Percentiles rank a stretch among this genome's conserved stretches.
Conservation (phyloP, 2,113 vertebrate species). For the Heloderma charlesbogerti region DNA sequence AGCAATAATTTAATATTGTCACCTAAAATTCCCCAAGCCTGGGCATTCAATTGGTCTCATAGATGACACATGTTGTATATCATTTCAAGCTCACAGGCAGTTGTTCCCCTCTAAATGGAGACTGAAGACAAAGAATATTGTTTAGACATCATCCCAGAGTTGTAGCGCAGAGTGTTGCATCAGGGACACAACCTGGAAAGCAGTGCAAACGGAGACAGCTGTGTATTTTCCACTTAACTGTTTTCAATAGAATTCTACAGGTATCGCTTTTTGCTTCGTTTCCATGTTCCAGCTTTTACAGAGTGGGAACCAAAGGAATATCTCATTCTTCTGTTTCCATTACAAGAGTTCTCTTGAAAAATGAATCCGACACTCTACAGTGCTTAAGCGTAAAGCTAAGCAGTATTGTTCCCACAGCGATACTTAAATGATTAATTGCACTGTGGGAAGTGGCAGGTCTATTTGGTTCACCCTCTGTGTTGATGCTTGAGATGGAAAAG, state of each 20-base stretch:
- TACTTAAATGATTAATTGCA: not conserved
- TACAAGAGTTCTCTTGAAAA: not conserved
- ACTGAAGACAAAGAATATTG: not conserved
- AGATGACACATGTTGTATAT: fast-evolving
- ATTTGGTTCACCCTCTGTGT: not conserved
- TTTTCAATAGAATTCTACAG: constrained; percentile 3
- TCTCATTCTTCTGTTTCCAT: constrained; percentile 8
- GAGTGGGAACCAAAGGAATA: not conserved
- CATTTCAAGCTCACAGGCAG: not conserved
- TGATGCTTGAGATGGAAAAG: not conserved
- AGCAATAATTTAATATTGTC: constrained; percentile 8
- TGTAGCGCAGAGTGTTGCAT: not conserved
- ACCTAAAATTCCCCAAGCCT: constrained; percentile 12
- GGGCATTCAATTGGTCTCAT: not conserved
- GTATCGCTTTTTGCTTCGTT: not conserved
- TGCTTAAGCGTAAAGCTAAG: not conserved
- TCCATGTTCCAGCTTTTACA: not conserved
- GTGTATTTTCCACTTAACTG: not conserved
- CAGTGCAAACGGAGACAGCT: not conserved
- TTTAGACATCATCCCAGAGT: not conserved
- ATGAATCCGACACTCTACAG: not conserved
- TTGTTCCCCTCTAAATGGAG: not conserved
- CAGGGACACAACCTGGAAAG: not conserved
- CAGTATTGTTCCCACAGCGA: not conserved
- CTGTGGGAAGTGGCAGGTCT: not conserved